phyloP scores from a whole-genome alignment of 64 coral and sea anemone genomes.

The Platygyra sinensis region DNA sequence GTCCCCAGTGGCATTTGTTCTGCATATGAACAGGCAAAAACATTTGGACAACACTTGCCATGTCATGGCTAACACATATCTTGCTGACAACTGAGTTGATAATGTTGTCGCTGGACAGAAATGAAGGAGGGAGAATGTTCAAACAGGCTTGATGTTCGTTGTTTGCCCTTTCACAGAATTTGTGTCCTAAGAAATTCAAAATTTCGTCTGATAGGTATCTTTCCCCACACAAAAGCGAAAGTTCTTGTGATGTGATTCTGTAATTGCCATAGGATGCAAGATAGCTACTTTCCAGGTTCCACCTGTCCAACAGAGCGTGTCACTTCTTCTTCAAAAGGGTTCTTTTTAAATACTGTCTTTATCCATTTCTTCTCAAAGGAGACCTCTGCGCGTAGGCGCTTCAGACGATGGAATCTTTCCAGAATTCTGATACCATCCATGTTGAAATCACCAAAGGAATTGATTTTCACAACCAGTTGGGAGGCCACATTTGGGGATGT shows the following conservation, averaged over 20 bases:
- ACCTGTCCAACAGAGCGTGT: too few relatives aligned
- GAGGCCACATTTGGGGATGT: too few relatives aligned
- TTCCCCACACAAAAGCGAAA: too few relatives aligned
- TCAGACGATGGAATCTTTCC: constrained; percentile 25
- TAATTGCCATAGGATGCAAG: too few relatives aligned
- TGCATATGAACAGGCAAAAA: not conserved
- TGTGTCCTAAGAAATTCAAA: not conserved
- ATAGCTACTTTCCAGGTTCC: too few relatives aligned
- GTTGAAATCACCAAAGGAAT: not conserved
- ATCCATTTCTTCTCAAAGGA: constrained; percentile 18
- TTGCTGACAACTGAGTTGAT: too few relatives aligned
- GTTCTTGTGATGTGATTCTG: constrained; percentile 6
- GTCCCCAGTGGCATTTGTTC: not conserved
- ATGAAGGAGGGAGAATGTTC: not conserved
- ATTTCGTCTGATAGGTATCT: constrained; percentile 28
- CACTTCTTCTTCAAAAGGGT: too few relatives aligned
- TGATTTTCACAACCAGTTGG: too few relatives aligned
- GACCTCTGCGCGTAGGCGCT: constrained; percentile 3
- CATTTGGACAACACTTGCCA: not conserved
- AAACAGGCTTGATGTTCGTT: constrained; percentile 1
- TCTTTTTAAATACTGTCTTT: not conserved
- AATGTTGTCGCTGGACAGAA: not conserved
- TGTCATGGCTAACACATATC: not conserved
- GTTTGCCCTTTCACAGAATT: constrained; percentile 6
- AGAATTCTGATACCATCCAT: not conserved